These are phyloP conservation scores for Lycaena phlaeas DNA, from an alignment of 2,888 invertebrate genomes.

Conservation along the genomic window DNA sequence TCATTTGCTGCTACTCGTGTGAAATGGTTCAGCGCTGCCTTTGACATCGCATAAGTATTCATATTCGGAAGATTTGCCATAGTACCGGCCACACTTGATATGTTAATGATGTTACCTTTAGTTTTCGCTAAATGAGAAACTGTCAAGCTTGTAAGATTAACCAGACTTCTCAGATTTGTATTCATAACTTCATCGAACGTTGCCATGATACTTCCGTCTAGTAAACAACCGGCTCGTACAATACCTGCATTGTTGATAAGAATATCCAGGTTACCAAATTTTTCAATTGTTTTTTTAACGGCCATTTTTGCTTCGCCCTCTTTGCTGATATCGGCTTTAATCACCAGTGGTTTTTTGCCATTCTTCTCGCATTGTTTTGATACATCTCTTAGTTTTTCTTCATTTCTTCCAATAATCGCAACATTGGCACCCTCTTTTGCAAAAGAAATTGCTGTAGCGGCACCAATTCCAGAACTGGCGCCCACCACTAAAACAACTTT, in stretches of 20 bases:
- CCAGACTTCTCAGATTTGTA: slow-evolving; percentile 28
- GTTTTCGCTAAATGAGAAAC: slow-evolving; percentile 29
- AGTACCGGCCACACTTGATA: slow-evolving; percentile 29
- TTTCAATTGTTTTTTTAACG: slow-evolving; percentile 26
- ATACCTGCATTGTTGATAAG: slow-evolving; percentile 36
- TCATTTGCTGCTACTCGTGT: slow-evolving; percentile 79
- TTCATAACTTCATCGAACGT: slow-evolving; percentile 29
- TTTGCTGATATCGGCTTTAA: slow-evolving; percentile 29
- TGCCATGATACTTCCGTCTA: slow-evolving; percentile 24
- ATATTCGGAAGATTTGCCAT: not conserved
- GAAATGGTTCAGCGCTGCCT: slow-evolving; percentile 71
- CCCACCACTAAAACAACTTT: slow-evolving; percentile 46
- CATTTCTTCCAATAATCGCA: slow-evolving; percentile 39
- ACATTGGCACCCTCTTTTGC: slow-evolving; percentile 36
- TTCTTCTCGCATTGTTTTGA: slow-evolving; percentile 27
- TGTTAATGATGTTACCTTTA: slow-evolving; percentile 37
- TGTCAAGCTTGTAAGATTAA: slow-evolving; percentile 28
- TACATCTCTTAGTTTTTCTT: slow-evolving; percentile 30
- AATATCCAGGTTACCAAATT: slow-evolving; percentile 33
- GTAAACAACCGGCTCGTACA: slow-evolving; percentile 16
- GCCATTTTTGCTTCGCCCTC: slow-evolving; percentile 26
- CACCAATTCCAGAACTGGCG: slow-evolving; percentile 46
- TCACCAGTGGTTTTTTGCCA: slow-evolving; percentile 24
- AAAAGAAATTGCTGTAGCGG: slow-evolving; percentile 30
- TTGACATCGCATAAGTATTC: slow-evolving; percentile 11